Percentiles rank a stretch among this genome's conserved stretches.
Evolutionary conservation across 2,113 vertebrate species (phyloP).

Genomic region (Podiceps cristatus): DNA sequence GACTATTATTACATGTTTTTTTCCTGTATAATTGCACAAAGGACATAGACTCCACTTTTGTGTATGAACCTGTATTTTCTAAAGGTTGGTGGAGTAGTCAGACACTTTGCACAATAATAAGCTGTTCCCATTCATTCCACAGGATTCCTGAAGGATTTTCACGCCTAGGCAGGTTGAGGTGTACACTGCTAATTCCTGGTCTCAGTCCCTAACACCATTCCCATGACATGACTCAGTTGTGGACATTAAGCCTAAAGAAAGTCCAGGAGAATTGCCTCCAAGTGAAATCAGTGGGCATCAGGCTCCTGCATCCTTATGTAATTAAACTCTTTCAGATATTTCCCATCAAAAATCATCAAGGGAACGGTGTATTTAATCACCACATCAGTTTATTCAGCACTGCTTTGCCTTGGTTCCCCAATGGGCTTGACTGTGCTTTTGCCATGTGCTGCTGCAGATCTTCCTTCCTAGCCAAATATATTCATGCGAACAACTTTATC

Average conservation of each 20-base stretch:
- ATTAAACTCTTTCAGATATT: background rate
- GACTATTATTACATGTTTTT: background rate
- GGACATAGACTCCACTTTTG: background rate
- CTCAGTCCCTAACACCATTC: background rate
- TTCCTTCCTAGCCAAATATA: background rate
- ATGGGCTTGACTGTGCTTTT: background rate
- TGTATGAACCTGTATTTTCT: background rate
- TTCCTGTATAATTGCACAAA: background rate
- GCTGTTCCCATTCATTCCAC: background rate
- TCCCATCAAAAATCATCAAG: background rate
- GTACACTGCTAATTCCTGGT: background rate
- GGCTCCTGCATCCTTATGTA: background rate
- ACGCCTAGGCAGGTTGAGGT: background rate
- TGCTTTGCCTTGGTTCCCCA: background rate
- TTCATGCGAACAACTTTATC: background rate
- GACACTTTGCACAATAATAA: background rate
- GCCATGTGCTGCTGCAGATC: background rate
- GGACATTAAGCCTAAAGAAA: background rate
- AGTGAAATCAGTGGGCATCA: background rate
- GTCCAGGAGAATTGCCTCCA: background rate
- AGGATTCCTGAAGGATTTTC: background rate
- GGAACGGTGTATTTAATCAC: background rate
- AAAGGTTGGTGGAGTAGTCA: background rate
- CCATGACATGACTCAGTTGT: background rate
- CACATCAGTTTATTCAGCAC: background rate